phyloP scores from a whole-genome alignment of 2,113 vertebrate genomes.

The Rhinichthys klamathensis region DNA sequence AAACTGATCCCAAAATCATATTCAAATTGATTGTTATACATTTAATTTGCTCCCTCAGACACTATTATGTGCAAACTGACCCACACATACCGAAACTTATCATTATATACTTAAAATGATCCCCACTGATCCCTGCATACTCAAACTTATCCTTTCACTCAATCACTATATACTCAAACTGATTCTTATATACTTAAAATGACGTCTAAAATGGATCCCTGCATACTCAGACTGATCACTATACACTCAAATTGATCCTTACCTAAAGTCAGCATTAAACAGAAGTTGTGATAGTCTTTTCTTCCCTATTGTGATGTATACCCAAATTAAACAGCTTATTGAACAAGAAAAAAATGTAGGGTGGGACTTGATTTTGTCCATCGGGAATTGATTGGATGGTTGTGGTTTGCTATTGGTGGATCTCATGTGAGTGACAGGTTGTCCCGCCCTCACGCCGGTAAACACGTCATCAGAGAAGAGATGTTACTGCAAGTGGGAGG shows the following conservation, averaged over 20 bases:
- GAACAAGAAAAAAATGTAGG: no score
- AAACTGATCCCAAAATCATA: not conserved
- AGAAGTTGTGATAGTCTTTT: no score
- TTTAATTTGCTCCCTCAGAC: not conserved
- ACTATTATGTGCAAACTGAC: not conserved
- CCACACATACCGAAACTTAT: not conserved
- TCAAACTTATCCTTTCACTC: not conserved
- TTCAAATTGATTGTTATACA: not conserved
- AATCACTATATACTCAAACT: not conserved
- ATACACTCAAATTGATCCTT: not conserved
- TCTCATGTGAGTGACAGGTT: no score
- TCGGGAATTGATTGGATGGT: no score
- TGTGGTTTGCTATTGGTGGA: no score
- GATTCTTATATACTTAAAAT: not conserved
- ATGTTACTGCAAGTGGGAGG: no score
- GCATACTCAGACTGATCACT: not conserved
- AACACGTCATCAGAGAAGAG: no score
- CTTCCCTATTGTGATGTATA: no score
- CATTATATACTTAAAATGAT: not conserved
- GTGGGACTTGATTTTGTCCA: no score
- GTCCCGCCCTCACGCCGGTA: no score
- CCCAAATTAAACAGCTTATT: no score
- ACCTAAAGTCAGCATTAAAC: not conserved
- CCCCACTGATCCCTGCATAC: not conserved
- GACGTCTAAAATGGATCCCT: not conserved